Evolutionary conservation across 2,113 vertebrate genomes (phyloP), one percentile per base, ranked within the genome.

Genomic region (Notarius lentiginosus): DNA sequence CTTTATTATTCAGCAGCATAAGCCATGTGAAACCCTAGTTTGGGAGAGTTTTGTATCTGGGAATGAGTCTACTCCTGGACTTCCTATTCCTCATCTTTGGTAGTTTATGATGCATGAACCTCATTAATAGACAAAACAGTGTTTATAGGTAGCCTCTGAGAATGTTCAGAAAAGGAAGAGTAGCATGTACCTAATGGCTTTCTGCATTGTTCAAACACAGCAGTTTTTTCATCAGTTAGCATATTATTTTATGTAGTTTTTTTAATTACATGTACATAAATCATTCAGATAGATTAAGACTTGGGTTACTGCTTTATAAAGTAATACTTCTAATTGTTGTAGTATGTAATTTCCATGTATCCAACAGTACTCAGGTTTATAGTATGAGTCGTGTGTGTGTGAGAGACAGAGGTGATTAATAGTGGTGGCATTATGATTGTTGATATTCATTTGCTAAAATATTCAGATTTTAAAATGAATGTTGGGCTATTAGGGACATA

Each of bases 101-200:
- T 58, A 49, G 53, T 86, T 86, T 84, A 77, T 76, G 55, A n/a
- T 6, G 12, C 63, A 77, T 87, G 87, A 85, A 88, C 72, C 47
- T 89, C 79, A 66, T 83, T 76, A 61, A 4, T 51, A 41, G 49
- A 53, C 49, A 66, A 76, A 61, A 80, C 75, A 27, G 24, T 76
- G 24, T 68, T 61, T 79, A 81, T 53, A 55, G 41, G 63, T 30
- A 17, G 27, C 22, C 56, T 70, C 56, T 17, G 60, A 55, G 20
- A 41, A 75, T 15, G 24, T 84, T 47, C 58, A 73, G 49, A 63
- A 84, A 77, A 9, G 49, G 47, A 49, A n/a, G 24, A 53, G 56
- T 73, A 49, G 49, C 7, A 53, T 11, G 56, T 27, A 61, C 34
- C 70, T 65, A 83, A 88, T 82, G 24, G 30, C 61, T 41, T 56